A percentile compares a stretch with the other conserved stretches of the same genome.
Evolutionary conservation across 1,140 invertebrate species (phyloP).

Genomic region (Magallana ariakensis): DNA sequence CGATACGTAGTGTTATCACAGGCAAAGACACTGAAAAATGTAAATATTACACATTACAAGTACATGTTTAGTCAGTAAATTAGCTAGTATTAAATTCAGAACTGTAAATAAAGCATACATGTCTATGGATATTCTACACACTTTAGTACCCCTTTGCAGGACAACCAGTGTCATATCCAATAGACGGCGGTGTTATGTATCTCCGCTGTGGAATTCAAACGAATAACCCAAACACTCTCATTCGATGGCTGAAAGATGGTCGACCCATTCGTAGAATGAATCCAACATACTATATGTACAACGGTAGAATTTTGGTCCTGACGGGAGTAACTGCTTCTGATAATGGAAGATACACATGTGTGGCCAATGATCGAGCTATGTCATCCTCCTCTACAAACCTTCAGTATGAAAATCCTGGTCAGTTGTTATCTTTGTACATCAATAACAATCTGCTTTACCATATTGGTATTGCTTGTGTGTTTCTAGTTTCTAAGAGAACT

Average conservation of each 20-base stretch:
- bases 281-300: conserved; percentile 13
- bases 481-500: too few relatives aligned
- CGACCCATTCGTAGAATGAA: neutral
- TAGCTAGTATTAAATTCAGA: too few relatives aligned
- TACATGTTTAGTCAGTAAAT: too few relatives aligned
- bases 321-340: neutral
- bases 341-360: neutral
- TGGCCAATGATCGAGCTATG: neutral
- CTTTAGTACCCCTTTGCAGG: neutral
- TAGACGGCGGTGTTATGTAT: neutral
- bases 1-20: too few relatives aligned
- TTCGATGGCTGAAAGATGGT: conserved; percentile 10
- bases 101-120: too few relatives aligned
- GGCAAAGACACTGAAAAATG: too few relatives aligned
- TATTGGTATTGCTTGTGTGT: too few relatives aligned
- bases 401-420: neutral
- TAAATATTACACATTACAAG: too few relatives aligned
- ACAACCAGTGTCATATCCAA: neutral
- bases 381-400: neutral
- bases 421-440: neutral
- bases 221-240: neutral
- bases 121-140: too few relatives aligned
- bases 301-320: conserved; percentile 5
- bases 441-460: too few relatives aligned
- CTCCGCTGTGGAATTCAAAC: conserved; percentile 10